Evolutionary conservation across 2,113 vertebrate genomes (phyloP).

Genomic region (Calypte anna): DNA sequence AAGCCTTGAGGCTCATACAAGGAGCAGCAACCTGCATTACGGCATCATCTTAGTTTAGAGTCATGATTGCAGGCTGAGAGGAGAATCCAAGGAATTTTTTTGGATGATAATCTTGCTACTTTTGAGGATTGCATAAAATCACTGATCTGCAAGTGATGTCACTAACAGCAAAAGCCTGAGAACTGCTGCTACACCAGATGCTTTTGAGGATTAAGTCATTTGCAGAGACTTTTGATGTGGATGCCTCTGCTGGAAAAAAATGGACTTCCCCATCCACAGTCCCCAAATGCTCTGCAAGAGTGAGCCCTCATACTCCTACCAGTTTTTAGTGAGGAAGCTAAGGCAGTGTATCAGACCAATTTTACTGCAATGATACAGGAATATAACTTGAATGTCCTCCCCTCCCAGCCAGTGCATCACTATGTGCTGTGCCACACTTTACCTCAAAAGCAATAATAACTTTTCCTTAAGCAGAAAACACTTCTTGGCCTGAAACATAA

Average conservation of each 20-base stretch:
- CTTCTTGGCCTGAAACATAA: neutral
- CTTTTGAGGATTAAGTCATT: constrained; percentile 39
- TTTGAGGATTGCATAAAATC: neutral
- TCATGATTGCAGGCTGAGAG: neutral
- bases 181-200: constrained; percentile 29
- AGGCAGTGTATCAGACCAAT: neutral
- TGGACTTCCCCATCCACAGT: neutral
- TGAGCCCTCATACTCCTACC: neutral
- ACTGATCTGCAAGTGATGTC: neutral
- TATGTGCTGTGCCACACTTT: rapidly evolving
- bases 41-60: neutral
- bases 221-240: neutral
- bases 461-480: neutral
- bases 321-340: neutral
- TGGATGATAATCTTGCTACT: neutral
- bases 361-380: neutral
- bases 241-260: constrained; percentile 9
- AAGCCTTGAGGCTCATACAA: neutral
- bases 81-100: neutral
- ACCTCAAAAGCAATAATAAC: neutral
- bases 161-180: constrained; percentile 2
- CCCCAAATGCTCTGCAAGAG: neutral
- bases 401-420: neutral
- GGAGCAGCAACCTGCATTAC: neutral
- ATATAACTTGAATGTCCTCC: neutral